These are phyloP conservation scores for Phalacrocorax aristotelis DNA, from an alignment of 2,113 vertebrate genomes.

Conservation along the genomic window DNA sequence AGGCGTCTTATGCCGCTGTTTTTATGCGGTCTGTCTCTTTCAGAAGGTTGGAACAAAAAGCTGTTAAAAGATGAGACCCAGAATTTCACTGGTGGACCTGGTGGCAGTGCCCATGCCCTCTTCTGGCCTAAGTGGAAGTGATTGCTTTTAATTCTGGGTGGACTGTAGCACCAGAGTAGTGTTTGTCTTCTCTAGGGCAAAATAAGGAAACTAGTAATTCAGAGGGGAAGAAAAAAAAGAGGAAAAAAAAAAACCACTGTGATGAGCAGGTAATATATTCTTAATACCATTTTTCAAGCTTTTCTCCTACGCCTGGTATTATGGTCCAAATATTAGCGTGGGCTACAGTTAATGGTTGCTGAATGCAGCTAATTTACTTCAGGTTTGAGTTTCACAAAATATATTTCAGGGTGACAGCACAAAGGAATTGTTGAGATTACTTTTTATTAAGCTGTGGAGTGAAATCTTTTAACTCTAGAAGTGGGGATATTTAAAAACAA, in stretches of 20 bases:
- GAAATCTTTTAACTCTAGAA: neutral
- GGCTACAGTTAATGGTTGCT: neutral
- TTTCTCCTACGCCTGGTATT: neutral
- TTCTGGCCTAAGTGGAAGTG: neutral
- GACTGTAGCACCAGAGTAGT: neutral
- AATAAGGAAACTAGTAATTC: neutral
- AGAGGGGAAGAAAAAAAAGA: neutral
- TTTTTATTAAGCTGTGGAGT: neutral
- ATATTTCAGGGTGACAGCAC: neutral
- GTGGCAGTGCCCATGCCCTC: neutral
- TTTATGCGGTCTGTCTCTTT: neutral
- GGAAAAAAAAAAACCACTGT: rapidly evolving
- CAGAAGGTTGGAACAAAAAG: neutral
- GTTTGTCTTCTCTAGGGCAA: neutral
- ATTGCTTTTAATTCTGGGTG: neutral
- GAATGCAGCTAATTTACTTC: neutral
- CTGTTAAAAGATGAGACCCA: neutral
- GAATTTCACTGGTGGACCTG: neutral
- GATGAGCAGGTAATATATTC: neutral
- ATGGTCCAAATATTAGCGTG: neutral
- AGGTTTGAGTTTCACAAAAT: neutral
- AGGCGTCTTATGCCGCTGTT: neutral
- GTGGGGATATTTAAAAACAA: neutral
- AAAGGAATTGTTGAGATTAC: neutral
- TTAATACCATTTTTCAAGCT: neutral